These are phyloP conservation scores for Bombus breviceps DNA, from an alignment of 1,140 invertebrate species.

Conservation along the genomic window DNA sequence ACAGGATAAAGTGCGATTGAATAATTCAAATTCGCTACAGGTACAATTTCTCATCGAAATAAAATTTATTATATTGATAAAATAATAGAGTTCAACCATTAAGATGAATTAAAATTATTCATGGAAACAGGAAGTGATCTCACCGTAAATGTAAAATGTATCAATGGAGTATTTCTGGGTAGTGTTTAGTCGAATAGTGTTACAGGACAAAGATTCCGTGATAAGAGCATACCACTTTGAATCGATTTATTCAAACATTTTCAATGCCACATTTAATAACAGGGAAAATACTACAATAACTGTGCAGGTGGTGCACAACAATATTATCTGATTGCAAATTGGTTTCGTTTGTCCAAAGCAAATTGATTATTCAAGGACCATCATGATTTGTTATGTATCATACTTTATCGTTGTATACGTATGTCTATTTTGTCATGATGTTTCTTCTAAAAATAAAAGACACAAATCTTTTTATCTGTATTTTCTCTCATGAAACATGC, in stretches of 20 bases:
- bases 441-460: neutral
- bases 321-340: neutral
- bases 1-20: too few species aligned
- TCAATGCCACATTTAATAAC: slow-evolving; percentile 27
- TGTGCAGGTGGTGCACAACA: neutral
- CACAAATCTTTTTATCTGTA: neutral
- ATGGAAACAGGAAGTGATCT: neutral
- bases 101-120: neutral
- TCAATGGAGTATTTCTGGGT: neutral
- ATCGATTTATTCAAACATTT: slow-evolving; percentile 23
- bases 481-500: too few species aligned
- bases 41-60: neutral
- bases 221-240: neutral
- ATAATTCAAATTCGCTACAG: too few species aligned
- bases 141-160: neutral
- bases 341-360: neutral
- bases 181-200: neutral
- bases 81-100: neutral
- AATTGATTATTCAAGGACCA: neutral
- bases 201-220: neutral
- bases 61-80: neutral
- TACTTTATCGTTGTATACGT: neutral
- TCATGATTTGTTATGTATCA: neutral
- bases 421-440: neutral
- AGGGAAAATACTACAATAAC: neutral